Conservation (phyloP, 2,888 invertebrate genomes). For the Deilephila porcellus region DNA sequence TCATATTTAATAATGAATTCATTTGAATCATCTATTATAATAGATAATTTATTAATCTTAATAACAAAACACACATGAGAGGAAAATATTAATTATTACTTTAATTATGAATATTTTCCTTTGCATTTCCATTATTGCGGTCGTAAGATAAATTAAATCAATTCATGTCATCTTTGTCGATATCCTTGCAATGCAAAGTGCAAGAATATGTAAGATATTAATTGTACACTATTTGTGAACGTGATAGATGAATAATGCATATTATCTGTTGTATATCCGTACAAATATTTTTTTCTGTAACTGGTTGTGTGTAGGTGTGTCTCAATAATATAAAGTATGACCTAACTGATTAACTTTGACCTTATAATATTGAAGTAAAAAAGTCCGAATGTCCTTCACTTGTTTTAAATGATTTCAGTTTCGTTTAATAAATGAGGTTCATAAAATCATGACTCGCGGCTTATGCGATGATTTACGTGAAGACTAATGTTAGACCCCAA, state of each 20-base stretch:
- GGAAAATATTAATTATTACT: too few relatives aligned
- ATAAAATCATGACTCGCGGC: background rate
- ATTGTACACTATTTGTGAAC: background rate
- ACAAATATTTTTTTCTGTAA: background rate
- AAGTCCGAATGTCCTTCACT: slow-evolving; percentile 1
- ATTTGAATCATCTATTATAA: too few relatives aligned
- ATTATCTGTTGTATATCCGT: background rate
- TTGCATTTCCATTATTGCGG: background rate
- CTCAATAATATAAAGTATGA: slow-evolving; percentile 27
- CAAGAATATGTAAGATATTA: background rate
- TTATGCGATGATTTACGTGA: background rate
- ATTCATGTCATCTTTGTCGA: background rate
- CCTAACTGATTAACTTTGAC: slow-evolving; percentile 22
- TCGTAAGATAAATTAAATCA: background rate
- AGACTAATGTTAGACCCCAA: background rate
- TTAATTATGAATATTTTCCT: too few relatives aligned
- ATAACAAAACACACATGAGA: too few relatives aligned
- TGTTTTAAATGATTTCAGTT: slow-evolving; percentile 1
- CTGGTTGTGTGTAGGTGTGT: slow-evolving; percentile 1
- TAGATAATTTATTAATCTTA: too few relatives aligned
- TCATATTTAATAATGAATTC: too few relatives aligned
- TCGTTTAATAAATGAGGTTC: background rate
- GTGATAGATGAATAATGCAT: slow-evolving; percentile 1
- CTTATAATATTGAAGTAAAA: background rate
- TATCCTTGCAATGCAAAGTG: background rate